A percentile compares a stretch with the other conserved stretches of the same genome.
phyloP scores from a whole-genome alignment of 64 coral and sea anemone species.

The Porites australiensis region DNA sequence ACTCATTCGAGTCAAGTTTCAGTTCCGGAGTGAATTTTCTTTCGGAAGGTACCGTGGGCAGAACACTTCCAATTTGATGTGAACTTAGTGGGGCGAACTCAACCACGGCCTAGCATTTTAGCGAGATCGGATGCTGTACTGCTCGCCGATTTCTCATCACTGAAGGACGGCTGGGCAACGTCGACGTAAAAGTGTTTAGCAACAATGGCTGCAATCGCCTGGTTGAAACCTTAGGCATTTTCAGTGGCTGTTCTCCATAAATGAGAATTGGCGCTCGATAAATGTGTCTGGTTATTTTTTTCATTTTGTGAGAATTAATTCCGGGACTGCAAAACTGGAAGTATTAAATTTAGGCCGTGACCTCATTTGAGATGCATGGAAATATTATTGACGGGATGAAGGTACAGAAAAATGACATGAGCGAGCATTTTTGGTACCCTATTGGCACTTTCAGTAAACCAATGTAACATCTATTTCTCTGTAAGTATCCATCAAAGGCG shows the following conservation, averaged over 20 bases:
- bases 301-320: too few relatives aligned
- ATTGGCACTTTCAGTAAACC: too few relatives aligned
- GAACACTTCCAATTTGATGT: neutral
- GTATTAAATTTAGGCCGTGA: too few relatives aligned
- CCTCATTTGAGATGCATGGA: too few relatives aligned
- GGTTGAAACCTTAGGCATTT: conserved; percentile 41
- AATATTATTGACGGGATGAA: too few relatives aligned
- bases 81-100: conserved; percentile 10
- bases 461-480: too few relatives aligned
- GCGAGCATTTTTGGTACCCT: too few relatives aligned
- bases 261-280: conserved; percentile 31
- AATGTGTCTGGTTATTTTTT: too few relatives aligned
- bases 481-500: too few relatives aligned
- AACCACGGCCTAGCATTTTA: neutral
- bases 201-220: neutral
- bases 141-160: neutral
- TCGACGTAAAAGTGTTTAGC: conserved; percentile 76
- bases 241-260: conserved; percentile 56
- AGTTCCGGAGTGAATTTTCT: neutral
- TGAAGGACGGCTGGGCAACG: conserved; percentile 31
- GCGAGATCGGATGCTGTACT: neutral
- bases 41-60: neutral
- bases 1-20: neutral
- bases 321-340: too few relatives aligned
- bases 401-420: too few relatives aligned